Evolutionary conservation across 2,113 vertebrate species (phyloP).

Genomic region (Patagioenas fasciata): DNA sequence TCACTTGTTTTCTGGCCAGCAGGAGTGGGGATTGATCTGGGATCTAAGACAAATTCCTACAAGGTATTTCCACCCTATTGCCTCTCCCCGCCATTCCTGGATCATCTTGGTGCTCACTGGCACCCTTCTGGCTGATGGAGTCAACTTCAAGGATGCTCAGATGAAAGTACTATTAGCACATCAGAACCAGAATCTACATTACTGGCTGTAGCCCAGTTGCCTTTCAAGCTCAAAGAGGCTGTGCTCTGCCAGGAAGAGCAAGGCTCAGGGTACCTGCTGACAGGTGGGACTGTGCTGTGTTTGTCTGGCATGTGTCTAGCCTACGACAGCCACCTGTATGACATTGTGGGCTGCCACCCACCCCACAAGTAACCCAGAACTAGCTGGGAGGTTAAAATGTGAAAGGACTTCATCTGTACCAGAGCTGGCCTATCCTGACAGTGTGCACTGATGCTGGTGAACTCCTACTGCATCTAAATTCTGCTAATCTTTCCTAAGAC

Average conservation of each 20-base stretch:
- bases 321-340: background rate
- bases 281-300: accelerated
- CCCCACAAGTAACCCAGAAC: background rate
- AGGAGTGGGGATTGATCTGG: background rate
- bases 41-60: background rate
- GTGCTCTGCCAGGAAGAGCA: background rate
- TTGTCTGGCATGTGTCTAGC: background rate
- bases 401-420: background rate
- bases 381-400: background rate
- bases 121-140: background rate
- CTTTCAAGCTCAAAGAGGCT: background rate
- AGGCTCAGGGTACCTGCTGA: background rate
- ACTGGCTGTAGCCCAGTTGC: background rate
- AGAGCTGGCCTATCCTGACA: background rate
- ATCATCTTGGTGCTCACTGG: background rate
- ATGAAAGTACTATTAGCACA: background rate
- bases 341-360: background rate
- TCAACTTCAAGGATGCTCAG: background rate
- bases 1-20: background rate
- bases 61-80: background rate
- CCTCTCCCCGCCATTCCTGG: background rate
- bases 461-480: accelerated
- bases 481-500: background rate
- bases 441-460: background rate
- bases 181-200: background rate